Percentiles rank a stretch among this genome's conserved stretches.
Evolutionary conservation across 2,888 invertebrate species (phyloP).

Genomic region (Lagria hirta): DNA sequence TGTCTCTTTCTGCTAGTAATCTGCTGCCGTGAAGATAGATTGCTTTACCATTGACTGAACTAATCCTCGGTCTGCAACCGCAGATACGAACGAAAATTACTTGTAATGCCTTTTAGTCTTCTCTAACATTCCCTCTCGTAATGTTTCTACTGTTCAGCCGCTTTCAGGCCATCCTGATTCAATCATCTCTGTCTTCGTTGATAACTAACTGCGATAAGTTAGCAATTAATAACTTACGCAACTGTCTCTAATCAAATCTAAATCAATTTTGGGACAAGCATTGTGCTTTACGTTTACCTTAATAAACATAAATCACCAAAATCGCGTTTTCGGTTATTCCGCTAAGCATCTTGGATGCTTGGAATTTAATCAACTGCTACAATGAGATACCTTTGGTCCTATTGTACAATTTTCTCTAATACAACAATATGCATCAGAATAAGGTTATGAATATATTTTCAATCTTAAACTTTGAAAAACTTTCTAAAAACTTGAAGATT

Average conservation of each 20-base stretch:
- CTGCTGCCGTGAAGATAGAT: constrained; percentile 51
- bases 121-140: too few relatives aligned
- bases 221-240: constrained; percentile 30
- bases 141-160: constrained; percentile 28
- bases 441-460: too few relatives aligned
- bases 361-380: constrained; percentile 21
- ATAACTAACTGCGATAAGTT: constrained; percentile 27
- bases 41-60: constrained; percentile 49
- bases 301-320: constrained; percentile 25
- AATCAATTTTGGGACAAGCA: constrained; percentile 23
- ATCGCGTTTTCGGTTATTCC: too few relatives aligned
- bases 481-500: too few relatives aligned
- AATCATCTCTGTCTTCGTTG: constrained; percentile 22
- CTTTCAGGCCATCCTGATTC: constrained; percentile 23
- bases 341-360: constrained; percentile 16
- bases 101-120: constrained; percentile 42
- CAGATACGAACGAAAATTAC: constrained; percentile 49
- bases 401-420: too few relatives aligned
- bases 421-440: too few relatives aligned
- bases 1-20: constrained; percentile 49
- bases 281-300: constrained; percentile 20
- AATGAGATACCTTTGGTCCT: too few relatives aligned
- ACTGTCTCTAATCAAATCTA: constrained; percentile 28
- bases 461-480: too few relatives aligned
- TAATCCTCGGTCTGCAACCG: constrained; percentile 47